These are phyloP conservation scores for Austrolebias charrua DNA, from an alignment of 2,797 vertebrate genomes.

Conservation along the genomic window DNA sequence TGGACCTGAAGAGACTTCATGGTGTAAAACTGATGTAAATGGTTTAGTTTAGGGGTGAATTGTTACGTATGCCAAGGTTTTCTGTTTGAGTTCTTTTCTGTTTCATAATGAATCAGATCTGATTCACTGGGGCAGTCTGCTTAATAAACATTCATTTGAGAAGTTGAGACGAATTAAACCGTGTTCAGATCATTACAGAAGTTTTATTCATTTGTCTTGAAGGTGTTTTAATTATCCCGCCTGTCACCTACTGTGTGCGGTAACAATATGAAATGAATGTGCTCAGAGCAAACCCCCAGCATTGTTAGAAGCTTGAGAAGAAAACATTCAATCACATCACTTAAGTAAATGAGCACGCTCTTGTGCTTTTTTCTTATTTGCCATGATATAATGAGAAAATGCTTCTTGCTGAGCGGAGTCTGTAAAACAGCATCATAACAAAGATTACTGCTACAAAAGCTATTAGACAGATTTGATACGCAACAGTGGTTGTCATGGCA, in stretches of 20 bases:
- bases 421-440: conserved; percentile 55
- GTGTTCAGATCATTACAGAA: conserved; percentile 41
- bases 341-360: conserved; percentile 70
- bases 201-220: conserved; percentile 51
- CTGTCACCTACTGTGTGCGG: conserved; percentile 56
- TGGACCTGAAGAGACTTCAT: no score
- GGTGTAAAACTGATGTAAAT: no score
- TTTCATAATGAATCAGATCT: no score
- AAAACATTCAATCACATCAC: conserved; percentile 65
- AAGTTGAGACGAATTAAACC: conserved; percentile 21
- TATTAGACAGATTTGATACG: conserved; percentile 62
- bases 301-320: conserved; percentile 58
- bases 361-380: conserved; percentile 66
- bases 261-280: conserved; percentile 42
- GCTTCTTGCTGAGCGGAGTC: conserved; percentile 67
- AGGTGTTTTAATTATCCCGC: conserved; percentile 62
- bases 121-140: no score
- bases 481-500: conserved; percentile 55
- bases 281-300: conserved; percentile 27
- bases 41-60: no score
- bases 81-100: no score
- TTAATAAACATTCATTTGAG: conserved; percentile 24
- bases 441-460: conserved; percentile 56
- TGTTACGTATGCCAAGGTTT: no score
- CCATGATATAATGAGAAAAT: conserved; percentile 73